Conservation (phyloP, 2,888 invertebrate genomes). For the Sclerodermus sp. region DNA sequence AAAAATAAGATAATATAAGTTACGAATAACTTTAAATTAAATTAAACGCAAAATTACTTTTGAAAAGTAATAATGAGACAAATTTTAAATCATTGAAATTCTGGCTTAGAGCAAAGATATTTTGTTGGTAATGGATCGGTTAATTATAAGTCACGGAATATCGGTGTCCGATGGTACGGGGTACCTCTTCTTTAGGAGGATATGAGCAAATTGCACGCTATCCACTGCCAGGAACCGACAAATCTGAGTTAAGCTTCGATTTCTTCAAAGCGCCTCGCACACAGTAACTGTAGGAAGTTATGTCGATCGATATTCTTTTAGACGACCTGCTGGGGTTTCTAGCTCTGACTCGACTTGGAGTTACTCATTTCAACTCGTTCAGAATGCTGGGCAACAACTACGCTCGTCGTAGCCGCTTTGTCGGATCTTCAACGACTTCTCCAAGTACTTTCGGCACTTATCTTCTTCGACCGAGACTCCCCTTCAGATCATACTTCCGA, state of each 20-base stretch:
- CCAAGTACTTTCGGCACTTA: conserved; percentile 16
- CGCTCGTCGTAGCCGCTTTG: conserved; percentile 29
- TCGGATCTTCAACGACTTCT: conserved; percentile 25
- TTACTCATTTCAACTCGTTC: too few relatives aligned
- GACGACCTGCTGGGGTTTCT: too few relatives aligned
- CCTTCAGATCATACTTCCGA: conserved; percentile 23
- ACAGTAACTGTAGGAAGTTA: conserved; percentile 6
- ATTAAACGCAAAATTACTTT: too few relatives aligned
- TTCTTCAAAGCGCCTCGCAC: conserved; percentile 13
- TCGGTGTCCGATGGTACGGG: conserved; percentile 42
- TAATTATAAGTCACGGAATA: conserved; percentile 20
- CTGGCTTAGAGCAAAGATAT: too few relatives aligned
- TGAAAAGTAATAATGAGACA: conserved; percentile 4
- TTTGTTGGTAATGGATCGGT: neutral
- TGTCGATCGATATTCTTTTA: too few relatives aligned
- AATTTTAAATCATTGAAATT: too few relatives aligned
- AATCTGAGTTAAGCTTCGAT: conserved; percentile 34
- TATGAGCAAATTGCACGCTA: conserved; percentile 45
- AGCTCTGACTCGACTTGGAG: too few relatives aligned
- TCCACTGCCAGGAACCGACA: conserved; percentile 46
- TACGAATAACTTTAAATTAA: too few relatives aligned
- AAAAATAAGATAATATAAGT: too few relatives aligned
- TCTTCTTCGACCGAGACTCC: conserved; percentile 27
- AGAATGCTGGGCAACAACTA: conserved; percentile 39
- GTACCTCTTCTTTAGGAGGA: conserved; percentile 37